These are phyloP conservation scores for Mythimna ferrago DNA, from an alignment of 2,888 invertebrate genomes.

Conservation along the genomic window DNA sequence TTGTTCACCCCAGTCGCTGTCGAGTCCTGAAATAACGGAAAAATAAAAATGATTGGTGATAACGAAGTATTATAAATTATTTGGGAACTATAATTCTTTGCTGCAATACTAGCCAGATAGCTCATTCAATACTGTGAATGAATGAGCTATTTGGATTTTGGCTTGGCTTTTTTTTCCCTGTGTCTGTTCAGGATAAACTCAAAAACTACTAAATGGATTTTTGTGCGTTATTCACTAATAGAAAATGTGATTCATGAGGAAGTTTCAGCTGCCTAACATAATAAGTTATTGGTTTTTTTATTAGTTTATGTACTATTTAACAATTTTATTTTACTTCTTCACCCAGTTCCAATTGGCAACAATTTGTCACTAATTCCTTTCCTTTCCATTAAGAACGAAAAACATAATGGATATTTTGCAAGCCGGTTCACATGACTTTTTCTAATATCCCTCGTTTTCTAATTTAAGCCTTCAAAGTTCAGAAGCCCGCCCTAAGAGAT, in stretches of 20 bases:
- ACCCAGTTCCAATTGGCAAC: background rate
- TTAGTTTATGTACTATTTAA: too few relatives aligned
- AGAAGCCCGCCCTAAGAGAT: too few relatives aligned
- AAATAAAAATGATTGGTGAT: background rate
- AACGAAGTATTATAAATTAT: background rate
- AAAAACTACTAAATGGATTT: too few relatives aligned
- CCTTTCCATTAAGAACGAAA: background rate
- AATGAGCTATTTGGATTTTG: background rate
- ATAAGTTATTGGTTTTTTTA: too few relatives aligned
- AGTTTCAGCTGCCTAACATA: too few relatives aligned
- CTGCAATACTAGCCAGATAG: background rate
- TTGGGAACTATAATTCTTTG: background rate
- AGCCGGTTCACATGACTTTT: too few relatives aligned
- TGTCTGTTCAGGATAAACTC: too few relatives aligned
- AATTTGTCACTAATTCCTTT: background rate
- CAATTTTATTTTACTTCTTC: background rate
- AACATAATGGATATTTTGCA: background rate
- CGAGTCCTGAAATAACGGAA: conserved; percentile 73
- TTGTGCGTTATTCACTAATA: too few relatives aligned
- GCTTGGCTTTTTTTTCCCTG: too few relatives aligned
- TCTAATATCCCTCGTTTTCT: too few relatives aligned
- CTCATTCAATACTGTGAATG: background rate
- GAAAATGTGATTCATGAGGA: too few relatives aligned
- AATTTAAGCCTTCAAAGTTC: too few relatives aligned
- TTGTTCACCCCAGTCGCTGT: conserved; percentile 82